Evolutionary conservation across 2,888 invertebrate species (phyloP).

Genomic region (Tineola bisselliella): DNA sequence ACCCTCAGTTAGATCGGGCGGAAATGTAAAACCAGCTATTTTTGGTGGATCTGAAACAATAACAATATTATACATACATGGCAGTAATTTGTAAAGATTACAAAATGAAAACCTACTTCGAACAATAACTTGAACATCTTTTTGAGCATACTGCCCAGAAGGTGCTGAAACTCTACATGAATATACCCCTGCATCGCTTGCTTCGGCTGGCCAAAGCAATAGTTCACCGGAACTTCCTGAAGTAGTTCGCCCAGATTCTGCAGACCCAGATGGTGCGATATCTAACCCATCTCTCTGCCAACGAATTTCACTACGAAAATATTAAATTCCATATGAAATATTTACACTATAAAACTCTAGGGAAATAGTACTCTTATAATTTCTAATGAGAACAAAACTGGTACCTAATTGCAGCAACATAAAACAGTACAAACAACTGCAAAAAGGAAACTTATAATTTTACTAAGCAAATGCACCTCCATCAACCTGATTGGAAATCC

Average conservation of each 20-base stretch:
- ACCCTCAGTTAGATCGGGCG: constrained; percentile 81
- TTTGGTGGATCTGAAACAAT: constrained; percentile 75
- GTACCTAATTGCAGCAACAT: constrained; percentile 7
- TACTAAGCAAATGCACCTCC: constrained; percentile 68
- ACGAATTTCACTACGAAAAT: constrained; percentile 40
- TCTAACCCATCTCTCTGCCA: constrained; percentile 54
- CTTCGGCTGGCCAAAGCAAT: constrained; percentile 63
- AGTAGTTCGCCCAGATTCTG: constrained; percentile 25
- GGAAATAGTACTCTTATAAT: constrained; percentile 13
- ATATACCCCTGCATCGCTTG: constrained; percentile 80
- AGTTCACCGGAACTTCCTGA: constrained; percentile 41
- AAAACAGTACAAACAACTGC: constrained; percentile 27
- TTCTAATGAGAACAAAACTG: neutral
- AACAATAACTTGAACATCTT: constrained; percentile 78
- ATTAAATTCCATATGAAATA: too few relatives aligned
- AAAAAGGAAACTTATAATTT: constrained; percentile 57
- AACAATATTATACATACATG: neutral
- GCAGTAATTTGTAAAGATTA: too few relatives aligned
- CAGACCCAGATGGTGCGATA: constrained; percentile 29
- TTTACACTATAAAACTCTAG: too few relatives aligned
- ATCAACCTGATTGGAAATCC: constrained; percentile 83
- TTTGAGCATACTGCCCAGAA: constrained; percentile 77
- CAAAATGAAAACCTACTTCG: constrained; percentile 67
- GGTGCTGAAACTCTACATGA: constrained; percentile 79
- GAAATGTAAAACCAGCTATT: constrained; percentile 85